Evolutionary conservation across 2,888 invertebrate species (phyloP), one percentile per base, ranked within the genome.

Genomic region (Schizaphis graminum): DNA sequence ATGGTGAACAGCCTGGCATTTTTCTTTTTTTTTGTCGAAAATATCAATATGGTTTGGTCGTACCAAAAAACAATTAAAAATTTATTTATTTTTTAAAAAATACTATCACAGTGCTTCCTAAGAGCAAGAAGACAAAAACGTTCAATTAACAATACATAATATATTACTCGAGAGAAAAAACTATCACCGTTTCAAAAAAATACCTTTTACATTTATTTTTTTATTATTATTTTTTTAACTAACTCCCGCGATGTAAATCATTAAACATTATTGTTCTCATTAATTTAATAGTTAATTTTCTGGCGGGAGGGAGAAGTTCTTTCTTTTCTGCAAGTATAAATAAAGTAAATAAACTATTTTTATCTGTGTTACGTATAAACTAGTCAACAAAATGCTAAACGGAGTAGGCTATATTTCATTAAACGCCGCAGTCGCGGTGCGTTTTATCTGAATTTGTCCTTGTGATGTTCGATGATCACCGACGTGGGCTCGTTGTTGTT

Each of bases 301-400:
- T n/a, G 47, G 53, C 35, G 84, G 53, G 84, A n/a, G 13, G 53
- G 53, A 77, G 53, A 77, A 77, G 77, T 84, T 87, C 41, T 87
- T 86, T 89, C n/a, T 56, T 67, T 53, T 92, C 77, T 77, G 53
- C 56, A 88, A 93, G 88, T 93, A 91, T 94, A 91, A 94, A 94
- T 93, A 89, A 77, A 93, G 89, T 77, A 89, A 91, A 88, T 92
- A 92, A 86, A 91, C 91, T 94, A 94, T 94, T 77, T 57, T 91
- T 91, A 91, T 94, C 88, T 89, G 61, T 90, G 93, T 94, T 91
- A 94, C 61, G 53, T 94, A 89, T 89, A 77, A 94, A 94, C 94
- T 94, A 94, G 94, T 94, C 89, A 94, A 94, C 94, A 94, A 90
- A 94, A 94, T 94, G 94, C 94, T 94, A 94, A 77, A 94, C 87